A percentile compares a stretch with the other conserved stretches of the same genome.
phyloP scores from a whole-genome alignment of 2,888 invertebrate species.

The Cataglyphis rosenhaueri region DNA sequence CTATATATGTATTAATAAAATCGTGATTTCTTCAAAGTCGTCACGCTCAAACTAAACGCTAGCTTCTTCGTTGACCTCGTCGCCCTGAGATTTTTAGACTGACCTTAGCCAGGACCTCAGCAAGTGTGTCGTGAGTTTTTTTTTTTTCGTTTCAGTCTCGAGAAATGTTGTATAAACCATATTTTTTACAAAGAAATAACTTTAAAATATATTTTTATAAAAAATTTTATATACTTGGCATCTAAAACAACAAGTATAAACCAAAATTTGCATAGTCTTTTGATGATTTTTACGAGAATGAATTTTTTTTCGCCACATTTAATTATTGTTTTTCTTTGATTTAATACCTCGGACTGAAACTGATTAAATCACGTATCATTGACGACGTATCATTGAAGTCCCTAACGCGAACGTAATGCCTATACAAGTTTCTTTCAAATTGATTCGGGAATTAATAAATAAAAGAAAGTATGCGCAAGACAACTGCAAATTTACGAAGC shows the following conservation, averaged over 20 bases:
- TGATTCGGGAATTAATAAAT: not conserved
- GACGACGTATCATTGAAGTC: not conserved
- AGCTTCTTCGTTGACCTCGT: not conserved
- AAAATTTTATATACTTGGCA: conserved; percentile 8
- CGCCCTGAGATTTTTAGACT: not conserved
- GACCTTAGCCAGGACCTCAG: not conserved
- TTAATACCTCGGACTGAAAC: not conserved
- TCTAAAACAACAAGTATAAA: not conserved
- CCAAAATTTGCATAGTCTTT: not conserved
- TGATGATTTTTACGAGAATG: not conserved
- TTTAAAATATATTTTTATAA: conserved; percentile 10
- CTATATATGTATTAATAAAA: not conserved
- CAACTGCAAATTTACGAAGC: conserved; percentile 8
- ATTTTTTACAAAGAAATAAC: not conserved
- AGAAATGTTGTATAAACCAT: not conserved
- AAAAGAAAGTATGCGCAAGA: not conserved
- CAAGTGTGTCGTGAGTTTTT: not conserved
- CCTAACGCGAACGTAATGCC: not conserved
- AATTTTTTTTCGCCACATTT: conserved; percentile 5
- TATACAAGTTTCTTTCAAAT: conserved; percentile 6
- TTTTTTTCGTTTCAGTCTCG: conserved; percentile 1
- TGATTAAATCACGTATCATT: not conserved
- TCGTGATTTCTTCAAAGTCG: not conserved
- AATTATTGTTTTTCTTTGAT: not conserved
- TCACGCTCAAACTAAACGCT: not conserved